Conservation (phyloP, 92 coral and sea anemone species). For the Blastomussa wellsi region DNA sequence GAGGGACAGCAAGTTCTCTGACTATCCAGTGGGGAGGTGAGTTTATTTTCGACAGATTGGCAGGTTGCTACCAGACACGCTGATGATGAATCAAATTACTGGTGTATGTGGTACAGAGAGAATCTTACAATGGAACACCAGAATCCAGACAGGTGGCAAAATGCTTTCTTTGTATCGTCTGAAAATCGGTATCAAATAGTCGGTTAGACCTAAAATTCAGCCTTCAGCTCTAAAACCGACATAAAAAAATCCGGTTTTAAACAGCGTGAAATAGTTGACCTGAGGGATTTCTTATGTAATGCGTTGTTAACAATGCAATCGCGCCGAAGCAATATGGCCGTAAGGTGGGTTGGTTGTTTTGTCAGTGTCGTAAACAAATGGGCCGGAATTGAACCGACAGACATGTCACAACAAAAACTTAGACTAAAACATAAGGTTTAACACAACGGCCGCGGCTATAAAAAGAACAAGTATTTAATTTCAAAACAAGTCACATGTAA, state of each 20-base stretch:
- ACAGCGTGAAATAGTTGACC: background rate
- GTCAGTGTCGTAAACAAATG: conserved; percentile 4
- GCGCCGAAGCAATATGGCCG: conserved; percentile 7
- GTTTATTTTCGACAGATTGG: background rate
- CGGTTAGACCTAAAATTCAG: background rate
- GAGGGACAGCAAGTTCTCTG: too few relatives aligned
- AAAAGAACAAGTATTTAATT: background rate
- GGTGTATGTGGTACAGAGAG: background rate
- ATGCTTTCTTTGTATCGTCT: conserved; percentile 11
- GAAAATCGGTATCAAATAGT: background rate
- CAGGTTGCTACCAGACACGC: conserved; percentile 4
- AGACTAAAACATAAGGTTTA: conserved; percentile 3
- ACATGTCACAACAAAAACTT: conserved; percentile 15
- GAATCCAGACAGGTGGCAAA: conserved; percentile 25
- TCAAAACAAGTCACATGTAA: background rate
- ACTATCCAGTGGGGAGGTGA: background rate
- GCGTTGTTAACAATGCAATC: background rate
- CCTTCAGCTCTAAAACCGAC: background rate
- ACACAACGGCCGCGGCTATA: background rate
- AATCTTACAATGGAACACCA: conserved; percentile 26
- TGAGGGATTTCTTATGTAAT: background rate
- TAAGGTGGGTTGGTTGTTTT: conserved; percentile 26
- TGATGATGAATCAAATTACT: background rate
- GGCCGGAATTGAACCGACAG: conserved; percentile 1
- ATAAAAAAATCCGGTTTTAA: background rate